phyloP scores from a whole-genome alignment of 1,140 invertebrate species.

The Zelostemma sp. region DNA sequence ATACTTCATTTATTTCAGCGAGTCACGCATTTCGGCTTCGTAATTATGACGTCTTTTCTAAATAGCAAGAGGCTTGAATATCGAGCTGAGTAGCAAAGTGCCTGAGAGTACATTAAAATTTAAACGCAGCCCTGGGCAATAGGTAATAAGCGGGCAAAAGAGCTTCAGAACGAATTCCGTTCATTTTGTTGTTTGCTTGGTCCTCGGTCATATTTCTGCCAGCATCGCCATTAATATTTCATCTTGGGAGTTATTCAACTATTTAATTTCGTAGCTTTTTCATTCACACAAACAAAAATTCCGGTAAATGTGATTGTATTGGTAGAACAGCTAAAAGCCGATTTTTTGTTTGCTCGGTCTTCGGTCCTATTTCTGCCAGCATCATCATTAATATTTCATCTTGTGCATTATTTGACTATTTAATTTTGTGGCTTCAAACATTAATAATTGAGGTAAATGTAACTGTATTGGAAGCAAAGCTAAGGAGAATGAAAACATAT shows the following conservation, averaged over 20 bases:
- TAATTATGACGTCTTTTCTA: slow-evolving; percentile 49
- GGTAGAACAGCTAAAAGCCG: no score
- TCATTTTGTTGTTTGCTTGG: background rate
- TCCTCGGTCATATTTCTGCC: background rate
- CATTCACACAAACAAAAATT: no score
- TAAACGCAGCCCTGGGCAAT: slow-evolving; percentile 13
- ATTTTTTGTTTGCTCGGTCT: no score
- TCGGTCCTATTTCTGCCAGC: background rate
- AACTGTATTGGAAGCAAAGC: no score
- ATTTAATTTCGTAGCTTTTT: no score
- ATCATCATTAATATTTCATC: background rate
- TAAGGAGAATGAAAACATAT: no score
- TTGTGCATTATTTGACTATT: no score
- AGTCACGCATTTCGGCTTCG: slow-evolving; percentile 43
- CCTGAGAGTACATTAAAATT: slow-evolving; percentile 10
- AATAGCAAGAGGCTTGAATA: slow-evolving; percentile 45
- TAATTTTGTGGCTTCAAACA: no score
- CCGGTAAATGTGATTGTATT: no score
- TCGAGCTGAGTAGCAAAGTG: slow-evolving; percentile 31
- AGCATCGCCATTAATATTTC: background rate
- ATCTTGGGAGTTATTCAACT: background rate
- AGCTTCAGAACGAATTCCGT: background rate
- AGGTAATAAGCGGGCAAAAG: background rate
- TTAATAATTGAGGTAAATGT: no score
- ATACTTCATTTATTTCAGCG: slow-evolving; percentile 48